Percentiles rank a stretch among this genome's conserved stretches.
Evolutionary conservation across 2,113 vertebrate species (phyloP).

Genomic region (Porphyrio hochstetteri): DNA sequence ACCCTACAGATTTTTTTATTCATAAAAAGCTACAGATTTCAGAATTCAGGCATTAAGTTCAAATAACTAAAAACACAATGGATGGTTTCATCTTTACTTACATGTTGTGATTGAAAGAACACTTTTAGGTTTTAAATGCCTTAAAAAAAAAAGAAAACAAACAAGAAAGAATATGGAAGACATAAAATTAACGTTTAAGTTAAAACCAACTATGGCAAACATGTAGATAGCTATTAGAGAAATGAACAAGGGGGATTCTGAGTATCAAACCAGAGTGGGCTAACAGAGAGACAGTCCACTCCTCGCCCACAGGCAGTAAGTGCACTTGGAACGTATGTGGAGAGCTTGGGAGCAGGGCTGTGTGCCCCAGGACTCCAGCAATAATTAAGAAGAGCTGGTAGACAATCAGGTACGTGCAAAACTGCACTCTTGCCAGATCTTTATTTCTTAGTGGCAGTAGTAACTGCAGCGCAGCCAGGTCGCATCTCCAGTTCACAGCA

Average conservation of each 20-base stretch:
- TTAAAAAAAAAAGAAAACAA: background rate
- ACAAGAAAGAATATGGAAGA: background rate
- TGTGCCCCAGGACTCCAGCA: background rate
- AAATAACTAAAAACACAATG: background rate
- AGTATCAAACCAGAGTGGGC: background rate
- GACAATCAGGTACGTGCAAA: background rate
- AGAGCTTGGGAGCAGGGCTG: background rate
- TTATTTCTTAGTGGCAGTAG: background rate
- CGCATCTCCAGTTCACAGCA: background rate
- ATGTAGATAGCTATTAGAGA: background rate
- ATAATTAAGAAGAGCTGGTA: background rate
- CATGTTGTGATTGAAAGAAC: background rate
- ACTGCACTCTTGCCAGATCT: background rate
- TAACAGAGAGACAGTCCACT: background rate
- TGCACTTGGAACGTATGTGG: background rate
- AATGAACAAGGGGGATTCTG: background rate
- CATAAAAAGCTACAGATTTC: background rate
- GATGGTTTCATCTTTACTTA: background rate
- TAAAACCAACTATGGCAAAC: background rate
- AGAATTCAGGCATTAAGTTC: background rate
- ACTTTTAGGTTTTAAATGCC: background rate
- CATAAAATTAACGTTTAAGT: background rate
- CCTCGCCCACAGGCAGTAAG: too few relatives aligned
- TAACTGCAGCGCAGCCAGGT: accelerated
- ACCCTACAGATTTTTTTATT: background rate